Conservation (phyloP, 2,797 vertebrate genomes). For the Sebastes cheni region DNA sequence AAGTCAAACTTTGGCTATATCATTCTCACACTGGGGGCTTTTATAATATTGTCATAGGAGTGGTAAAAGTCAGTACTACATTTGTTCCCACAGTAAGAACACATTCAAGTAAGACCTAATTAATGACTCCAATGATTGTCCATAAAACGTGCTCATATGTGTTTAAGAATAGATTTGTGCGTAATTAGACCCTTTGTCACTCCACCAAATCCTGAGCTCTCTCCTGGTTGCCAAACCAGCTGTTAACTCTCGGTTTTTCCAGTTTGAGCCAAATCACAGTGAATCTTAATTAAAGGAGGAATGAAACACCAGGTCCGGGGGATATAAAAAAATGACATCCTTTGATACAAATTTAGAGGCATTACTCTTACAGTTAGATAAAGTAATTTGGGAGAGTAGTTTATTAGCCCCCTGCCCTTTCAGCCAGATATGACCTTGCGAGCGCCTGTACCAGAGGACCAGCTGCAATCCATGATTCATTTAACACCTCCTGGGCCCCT, state of each 20-base stretch:
- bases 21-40: not conserved
- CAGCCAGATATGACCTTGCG: slow-evolving; percentile 76
- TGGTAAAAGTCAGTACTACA: not conserved
- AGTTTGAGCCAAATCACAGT: slow-evolving; percentile 33
- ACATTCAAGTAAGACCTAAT: slow-evolving; percentile 5
- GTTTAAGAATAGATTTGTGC: not conserved
- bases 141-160: not conserved
- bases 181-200: slow-evolving; percentile 1
- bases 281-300: slow-evolving; percentile 64
- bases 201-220: slow-evolving; percentile 17
- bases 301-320: slow-evolving; percentile 39
- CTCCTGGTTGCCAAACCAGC: slow-evolving; percentile 23
- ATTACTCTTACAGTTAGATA: slow-evolving; percentile 65
- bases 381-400: slow-evolving; percentile 72
- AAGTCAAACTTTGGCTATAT: not conserved
- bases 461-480: slow-evolving; percentile 80
- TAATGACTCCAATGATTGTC: slow-evolving; percentile 5
- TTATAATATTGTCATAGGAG: not conserved
- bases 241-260: slow-evolving; percentile 33
- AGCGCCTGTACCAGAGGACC: slow-evolving; percentile 65
- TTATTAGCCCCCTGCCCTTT: slow-evolving; percentile 77
- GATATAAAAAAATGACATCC: slow-evolving; percentile 63
- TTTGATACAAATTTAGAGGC: slow-evolving; percentile 60
- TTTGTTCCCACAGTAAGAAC: slow-evolving; percentile 7
- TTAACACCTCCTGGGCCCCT: slow-evolving; percentile 76